These are phyloP conservation scores for Gryllus bimaculatus DNA, from an alignment of 1,140 invertebrate genomes.

Conservation along the genomic window DNA sequence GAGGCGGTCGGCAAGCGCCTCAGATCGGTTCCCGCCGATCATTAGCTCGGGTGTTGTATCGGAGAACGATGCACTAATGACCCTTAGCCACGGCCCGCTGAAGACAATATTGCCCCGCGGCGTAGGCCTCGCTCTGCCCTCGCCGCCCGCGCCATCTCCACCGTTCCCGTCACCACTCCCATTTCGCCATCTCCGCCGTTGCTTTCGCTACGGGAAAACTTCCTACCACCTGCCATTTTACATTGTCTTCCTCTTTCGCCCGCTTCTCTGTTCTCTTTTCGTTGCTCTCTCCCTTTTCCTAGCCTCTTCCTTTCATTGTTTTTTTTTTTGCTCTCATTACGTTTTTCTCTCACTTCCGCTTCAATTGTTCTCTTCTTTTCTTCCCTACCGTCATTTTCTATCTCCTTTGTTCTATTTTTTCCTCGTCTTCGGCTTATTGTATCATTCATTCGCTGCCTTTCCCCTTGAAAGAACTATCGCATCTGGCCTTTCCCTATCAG, in stretches of 20 bases:
- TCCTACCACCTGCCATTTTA: background rate
- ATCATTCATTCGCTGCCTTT: no score
- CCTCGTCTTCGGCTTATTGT: no score
- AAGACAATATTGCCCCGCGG: background rate
- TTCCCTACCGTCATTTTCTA: no score
- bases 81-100: background rate
- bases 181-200: background rate
- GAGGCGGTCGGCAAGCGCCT: background rate
- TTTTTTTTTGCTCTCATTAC: no score
- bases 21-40: background rate
- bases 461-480: no score
- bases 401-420: no score
- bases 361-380: no score
- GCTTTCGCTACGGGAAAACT: background rate
- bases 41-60: background rate
- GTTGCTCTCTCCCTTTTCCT: background rate
- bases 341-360: no score
- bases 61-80: background rate
- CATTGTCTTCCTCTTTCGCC: background rate
- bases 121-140: background rate
- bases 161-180: background rate
- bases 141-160: background rate
- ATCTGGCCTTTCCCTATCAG: no score
- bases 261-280: background rate
- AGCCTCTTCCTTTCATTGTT: no score